Conservation (phyloP, 2,888 invertebrate species). For the Rhodophaea formosa region DNA sequence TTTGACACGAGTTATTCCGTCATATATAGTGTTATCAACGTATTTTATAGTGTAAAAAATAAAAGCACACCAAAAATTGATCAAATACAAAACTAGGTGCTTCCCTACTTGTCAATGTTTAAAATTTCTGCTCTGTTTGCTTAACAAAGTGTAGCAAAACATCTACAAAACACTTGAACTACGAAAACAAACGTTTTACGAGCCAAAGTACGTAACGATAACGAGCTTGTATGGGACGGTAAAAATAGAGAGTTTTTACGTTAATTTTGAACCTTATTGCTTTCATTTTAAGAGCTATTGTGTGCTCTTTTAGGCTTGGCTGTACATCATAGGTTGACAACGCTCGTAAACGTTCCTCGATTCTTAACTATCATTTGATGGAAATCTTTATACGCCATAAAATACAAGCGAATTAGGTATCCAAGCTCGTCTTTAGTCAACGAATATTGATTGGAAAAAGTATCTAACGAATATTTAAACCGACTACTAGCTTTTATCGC, state of each 20-base stretch:
- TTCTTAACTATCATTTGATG: conserved; percentile 17
- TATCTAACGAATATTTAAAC: not conserved
- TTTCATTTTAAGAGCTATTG: not conserved
- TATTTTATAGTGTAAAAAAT: no score
- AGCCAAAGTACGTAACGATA: conserved; percentile 9
- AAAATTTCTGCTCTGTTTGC: not conserved
- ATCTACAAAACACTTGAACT: conserved; percentile 9
- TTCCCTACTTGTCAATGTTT: not conserved
- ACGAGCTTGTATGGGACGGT: conserved; percentile 1
- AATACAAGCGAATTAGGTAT: conserved; percentile 3
- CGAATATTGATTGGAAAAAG: not conserved
- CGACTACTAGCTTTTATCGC: no score
- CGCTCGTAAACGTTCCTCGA: conserved; percentile 15
- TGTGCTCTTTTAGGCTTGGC: not conserved
- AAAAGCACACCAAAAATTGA: not conserved
- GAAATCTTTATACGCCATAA: conserved; percentile 15
- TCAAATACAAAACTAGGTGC: not conserved
- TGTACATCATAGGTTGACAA: conserved; percentile 9
- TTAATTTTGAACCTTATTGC: not conserved
- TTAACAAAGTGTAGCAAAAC: conserved; percentile 7
- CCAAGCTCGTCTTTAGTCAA: not conserved
- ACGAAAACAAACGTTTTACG: conserved; percentile 11
- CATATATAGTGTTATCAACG: no score
- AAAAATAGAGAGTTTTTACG: not conserved
- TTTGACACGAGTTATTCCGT: no score